Evolutionary conservation across 1,140 invertebrate species (phyloP).

Genomic region (Cydia amplana): DNA sequence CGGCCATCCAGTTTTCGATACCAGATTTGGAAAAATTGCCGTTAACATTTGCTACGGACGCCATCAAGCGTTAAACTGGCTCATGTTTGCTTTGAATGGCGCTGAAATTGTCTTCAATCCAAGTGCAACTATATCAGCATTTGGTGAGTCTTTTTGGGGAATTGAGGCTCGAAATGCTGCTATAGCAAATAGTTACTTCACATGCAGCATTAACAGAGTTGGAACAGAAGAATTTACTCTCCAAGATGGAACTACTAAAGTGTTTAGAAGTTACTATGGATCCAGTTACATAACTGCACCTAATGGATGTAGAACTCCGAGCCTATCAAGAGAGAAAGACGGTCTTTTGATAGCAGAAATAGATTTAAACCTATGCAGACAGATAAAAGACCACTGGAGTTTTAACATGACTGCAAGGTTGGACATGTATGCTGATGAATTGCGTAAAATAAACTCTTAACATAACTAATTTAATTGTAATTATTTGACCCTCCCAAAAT

Average conservation of each 20-base stretch:
- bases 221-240: slow-evolving; percentile 97
- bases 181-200: slow-evolving; percentile 96
- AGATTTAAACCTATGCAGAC: slow-evolving; percentile 97
- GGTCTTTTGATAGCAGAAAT: slow-evolving; percentile 94
- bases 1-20: slow-evolving; percentile 96
- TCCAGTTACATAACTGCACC: slow-evolving; percentile 97
- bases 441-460: slow-evolving; percentile 37
- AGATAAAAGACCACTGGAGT: slow-evolving; percentile 96
- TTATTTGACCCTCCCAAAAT: neutral
- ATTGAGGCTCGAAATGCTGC: slow-evolving; percentile 98
- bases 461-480: neutral
- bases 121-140: slow-evolving; percentile 90
- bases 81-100: slow-evolving; percentile 97
- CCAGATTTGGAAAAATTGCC: slow-evolving; percentile 92
- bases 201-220: slow-evolving; percentile 97
- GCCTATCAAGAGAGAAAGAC: slow-evolving; percentile 90
- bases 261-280: slow-evolving; percentile 97
- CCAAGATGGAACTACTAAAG: slow-evolving; percentile 86
- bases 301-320: slow-evolving; percentile 94
- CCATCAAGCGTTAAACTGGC: slow-evolving; percentile 98
- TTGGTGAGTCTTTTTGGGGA: slow-evolving; percentile 97
- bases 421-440: slow-evolving; percentile 89
- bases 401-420: slow-evolving; percentile 97
- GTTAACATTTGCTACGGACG: slow-evolving; percentile 99
- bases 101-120: slow-evolving; percentile 99